A percentile compares a stretch with the other conserved stretches of the same genome.
Conservation (phyloP, 2,113 vertebrate species). For the Alaudala cheleensis region DNA sequence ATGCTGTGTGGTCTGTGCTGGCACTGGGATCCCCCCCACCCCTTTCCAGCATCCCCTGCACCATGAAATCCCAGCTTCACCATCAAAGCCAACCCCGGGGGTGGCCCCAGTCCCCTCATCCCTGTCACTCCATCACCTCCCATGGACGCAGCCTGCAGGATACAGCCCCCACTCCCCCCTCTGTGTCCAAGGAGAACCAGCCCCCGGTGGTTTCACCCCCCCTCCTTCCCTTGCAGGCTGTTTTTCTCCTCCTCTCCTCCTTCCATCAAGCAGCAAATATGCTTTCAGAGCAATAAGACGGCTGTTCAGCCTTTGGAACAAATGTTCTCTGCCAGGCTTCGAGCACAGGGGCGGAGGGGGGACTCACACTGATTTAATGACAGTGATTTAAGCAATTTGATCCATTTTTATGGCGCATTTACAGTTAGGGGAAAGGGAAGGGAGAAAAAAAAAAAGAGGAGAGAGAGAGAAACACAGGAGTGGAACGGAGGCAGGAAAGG, state of each 20-base stretch:
- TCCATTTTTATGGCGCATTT: constrained; percentile 70
- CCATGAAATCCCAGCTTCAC: fast-evolving
- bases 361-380: constrained; percentile 71
- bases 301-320: constrained; percentile 71
- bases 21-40: not conserved
- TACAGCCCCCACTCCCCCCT: fast-evolving
- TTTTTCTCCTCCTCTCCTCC: constrained; percentile 58
- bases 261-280: constrained; percentile 71
- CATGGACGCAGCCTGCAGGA: not conserved
- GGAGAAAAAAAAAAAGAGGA: not conserved
- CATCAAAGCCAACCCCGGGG: fast-evolving
- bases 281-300: constrained; percentile 69
- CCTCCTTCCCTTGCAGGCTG: constrained; percentile 49
- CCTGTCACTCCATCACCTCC: not conserved
- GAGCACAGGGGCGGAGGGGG: constrained; percentile 63
- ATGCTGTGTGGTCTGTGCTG: not conserved
- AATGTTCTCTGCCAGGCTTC: constrained; percentile 67
- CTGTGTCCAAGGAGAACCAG: not conserved
- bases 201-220: not conserved
- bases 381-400: constrained; percentile 72
- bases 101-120: not conserved
- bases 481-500: constrained; percentile 57
- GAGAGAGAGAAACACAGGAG: constrained; percentile 58
- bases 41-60: not conserved
- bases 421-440: constrained; percentile 35